Evolutionary conservation across 2,113 vertebrate species (phyloP).

Genomic region (Pterocles gutturalis): DNA sequence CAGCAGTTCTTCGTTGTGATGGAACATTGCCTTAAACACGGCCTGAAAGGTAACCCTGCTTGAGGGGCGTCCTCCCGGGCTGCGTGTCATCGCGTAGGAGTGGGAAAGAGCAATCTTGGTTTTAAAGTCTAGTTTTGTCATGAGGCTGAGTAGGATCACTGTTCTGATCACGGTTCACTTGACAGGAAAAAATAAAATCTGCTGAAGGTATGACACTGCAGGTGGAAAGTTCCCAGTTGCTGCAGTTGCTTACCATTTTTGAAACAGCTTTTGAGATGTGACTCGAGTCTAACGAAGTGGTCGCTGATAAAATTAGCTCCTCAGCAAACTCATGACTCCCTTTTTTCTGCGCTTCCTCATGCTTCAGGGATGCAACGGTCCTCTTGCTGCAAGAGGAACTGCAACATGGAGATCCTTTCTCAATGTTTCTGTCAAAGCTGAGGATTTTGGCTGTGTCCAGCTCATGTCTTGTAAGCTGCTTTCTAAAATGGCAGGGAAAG

Average conservation of each 20-base stretch:
- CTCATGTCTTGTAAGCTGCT: not conserved
- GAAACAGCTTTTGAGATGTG: not conserved
- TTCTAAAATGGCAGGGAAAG: not conserved
- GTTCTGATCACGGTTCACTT: fast-evolving
- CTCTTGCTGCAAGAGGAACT: not conserved
- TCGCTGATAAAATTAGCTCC: not conserved
- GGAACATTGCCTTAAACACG: slow-evolving; percentile 98
- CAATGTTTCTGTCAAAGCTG: not conserved
- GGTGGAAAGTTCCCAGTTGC: fast-evolving
- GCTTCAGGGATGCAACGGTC: fast-evolving
- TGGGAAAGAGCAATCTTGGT: fast-evolving
- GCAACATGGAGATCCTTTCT: not conserved
- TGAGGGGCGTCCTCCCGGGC: fast-evolving
- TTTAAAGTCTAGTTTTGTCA: fast-evolving
- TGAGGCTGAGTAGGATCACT: not conserved
- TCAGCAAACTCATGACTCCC: not conserved
- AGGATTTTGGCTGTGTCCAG: not conserved
- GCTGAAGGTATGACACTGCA: not conserved
- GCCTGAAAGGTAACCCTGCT: slow-evolving; percentile 88
- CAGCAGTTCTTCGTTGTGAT: slow-evolving; percentile 99
- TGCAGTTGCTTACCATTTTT: not conserved
- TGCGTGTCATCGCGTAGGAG: fast-evolving
- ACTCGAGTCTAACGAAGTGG: fast-evolving
- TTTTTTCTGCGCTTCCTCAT: not conserved
- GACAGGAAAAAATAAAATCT: not conserved